These are phyloP conservation scores for Pyrochroa serraticornis DNA, from an alignment of 2,888 invertebrate species.

Conservation along the genomic window DNA sequence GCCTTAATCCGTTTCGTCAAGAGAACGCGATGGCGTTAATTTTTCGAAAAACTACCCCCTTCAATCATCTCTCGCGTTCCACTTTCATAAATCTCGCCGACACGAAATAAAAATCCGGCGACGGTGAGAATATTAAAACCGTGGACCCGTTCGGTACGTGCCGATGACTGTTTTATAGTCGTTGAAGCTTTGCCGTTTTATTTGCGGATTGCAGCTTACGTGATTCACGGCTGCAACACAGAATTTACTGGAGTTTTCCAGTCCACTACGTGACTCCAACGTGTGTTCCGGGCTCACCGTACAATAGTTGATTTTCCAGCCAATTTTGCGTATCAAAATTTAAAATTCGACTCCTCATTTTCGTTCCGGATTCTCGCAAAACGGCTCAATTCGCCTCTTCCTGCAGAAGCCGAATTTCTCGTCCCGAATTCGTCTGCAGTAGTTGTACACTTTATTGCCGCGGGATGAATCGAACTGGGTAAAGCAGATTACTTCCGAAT, in stretches of 20 bases:
- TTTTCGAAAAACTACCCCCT: no score
- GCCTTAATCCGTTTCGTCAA: no score
- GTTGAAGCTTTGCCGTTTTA: conserved; percentile 10
- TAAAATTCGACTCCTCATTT: background rate
- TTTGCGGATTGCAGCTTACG: conserved; percentile 24
- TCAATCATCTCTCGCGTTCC: no score
- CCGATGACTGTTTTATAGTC: conserved; percentile 21
- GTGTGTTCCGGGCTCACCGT: conserved; percentile 10
- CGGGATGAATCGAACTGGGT: conserved; percentile 3
- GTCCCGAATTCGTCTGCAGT: conserved; percentile 11
- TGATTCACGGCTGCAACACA: conserved; percentile 16
- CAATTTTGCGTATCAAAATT: background rate
- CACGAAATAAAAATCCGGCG: conserved; percentile 9
- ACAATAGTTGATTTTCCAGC: background rate
- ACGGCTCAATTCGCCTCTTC: background rate
- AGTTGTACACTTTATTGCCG: conserved; percentile 2
- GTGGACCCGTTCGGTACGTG: conserved; percentile 9
- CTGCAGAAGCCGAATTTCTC: background rate
- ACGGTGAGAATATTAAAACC: background rate
- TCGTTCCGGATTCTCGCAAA: background rate
- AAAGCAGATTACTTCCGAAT: conserved; percentile 29
- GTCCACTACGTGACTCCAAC: conserved; percentile 18
- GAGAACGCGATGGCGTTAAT: conserved; percentile 1
- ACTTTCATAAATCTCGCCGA: no score
- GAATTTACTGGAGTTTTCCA: conserved; percentile 20